Evolutionary conservation across 2,797 vertebrate species (phyloP), one percentile per base, ranked within the genome.

Genomic region (Poeciliopsis infans): DNA sequence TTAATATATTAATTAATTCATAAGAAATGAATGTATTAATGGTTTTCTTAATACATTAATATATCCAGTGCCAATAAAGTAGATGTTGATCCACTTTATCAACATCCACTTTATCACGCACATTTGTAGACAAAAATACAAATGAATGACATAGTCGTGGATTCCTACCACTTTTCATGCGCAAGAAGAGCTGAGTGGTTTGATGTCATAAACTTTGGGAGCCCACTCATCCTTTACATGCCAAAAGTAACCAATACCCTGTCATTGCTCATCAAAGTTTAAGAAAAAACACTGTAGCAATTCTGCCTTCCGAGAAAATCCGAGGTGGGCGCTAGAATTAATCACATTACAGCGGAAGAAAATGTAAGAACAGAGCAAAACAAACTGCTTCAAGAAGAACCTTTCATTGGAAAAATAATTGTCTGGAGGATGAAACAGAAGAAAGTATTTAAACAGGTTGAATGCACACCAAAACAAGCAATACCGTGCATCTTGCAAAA

Each of bases 181-280:
- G 84, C 80, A 86, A 81, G 79, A 68, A 72, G 82, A 91, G 84
- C 85, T 51, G 85, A 89, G 89, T 43, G 77, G 72, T 87, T 87
- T 83, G 49, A 87, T 87, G 90, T 89, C 89, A 90, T 88, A 88
- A 90, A 79, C 92, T 78, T 84, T 87, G 85, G 83, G 86, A 90
- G 86, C 92, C 91, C 90, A 91, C 88, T 88, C 89, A 93, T 85
- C 85, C 82, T 79, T 74, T 51, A 83, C 84, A 73, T 89, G 91
- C 92, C 94, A 94, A 90, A 91, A 82, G 91, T 92, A 95, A 94
- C 91, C 78, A 72, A 93, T 91, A 94, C 90, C 85, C 89, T 81
- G 88, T 78, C 87, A 75, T 69, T 23, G 77, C 83, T 92, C 81
- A 83, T 91, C 92, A 91, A 93, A 94, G 84, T 88, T 91, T 85